These are phyloP conservation scores for Calosoma granatense DNA, from an alignment of 1,140 invertebrate species.

Conservation along the genomic window DNA sequence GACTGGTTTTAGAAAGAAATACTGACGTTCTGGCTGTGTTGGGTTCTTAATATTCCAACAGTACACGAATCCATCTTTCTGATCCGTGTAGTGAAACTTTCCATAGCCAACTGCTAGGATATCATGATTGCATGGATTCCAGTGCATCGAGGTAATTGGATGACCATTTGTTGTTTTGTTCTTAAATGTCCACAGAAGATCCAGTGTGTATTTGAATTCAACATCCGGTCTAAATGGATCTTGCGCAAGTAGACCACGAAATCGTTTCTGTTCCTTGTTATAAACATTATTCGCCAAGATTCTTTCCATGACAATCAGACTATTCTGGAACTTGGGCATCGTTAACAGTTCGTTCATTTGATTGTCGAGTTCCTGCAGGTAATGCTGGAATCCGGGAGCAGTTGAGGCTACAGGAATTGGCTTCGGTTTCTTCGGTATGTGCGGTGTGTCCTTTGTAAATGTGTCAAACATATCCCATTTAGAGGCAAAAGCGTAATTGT, in stretches of 20 bases:
- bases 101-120: slow-evolving; percentile 63
- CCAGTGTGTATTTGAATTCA: slow-evolving; percentile 49
- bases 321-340: slow-evolving; percentile 44
- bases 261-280: slow-evolving; percentile 50
- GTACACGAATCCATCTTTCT: slow-evolving; percentile 51
- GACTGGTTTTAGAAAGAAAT: slow-evolving; percentile 55
- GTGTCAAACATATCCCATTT: slow-evolving; percentile 65
- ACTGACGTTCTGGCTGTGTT: slow-evolving; percentile 63
- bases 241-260: slow-evolving; percentile 47
- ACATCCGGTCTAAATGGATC: slow-evolving; percentile 49
- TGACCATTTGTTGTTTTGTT: slow-evolving; percentile 34
- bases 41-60: slow-evolving; percentile 84
- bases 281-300: slow-evolving; percentile 57
- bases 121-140: slow-evolving; percentile 52
- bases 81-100: slow-evolving; percentile 43
- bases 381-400: slow-evolving; percentile 14
- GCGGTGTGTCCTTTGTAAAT: slow-evolving; percentile 31
- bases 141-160: slow-evolving; percentile 46
- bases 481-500: slow-evolving; percentile 51
- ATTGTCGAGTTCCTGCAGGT: slow-evolving; percentile 20
- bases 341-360: slow-evolving; percentile 30
- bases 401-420: not conserved
- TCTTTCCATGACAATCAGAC: slow-evolving; percentile 50
- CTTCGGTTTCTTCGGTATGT: not conserved
- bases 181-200: slow-evolving; percentile 52